phyloP scores from a whole-genome alignment of 2,113 vertebrate species.

The Pongo pygmaeus region DNA sequence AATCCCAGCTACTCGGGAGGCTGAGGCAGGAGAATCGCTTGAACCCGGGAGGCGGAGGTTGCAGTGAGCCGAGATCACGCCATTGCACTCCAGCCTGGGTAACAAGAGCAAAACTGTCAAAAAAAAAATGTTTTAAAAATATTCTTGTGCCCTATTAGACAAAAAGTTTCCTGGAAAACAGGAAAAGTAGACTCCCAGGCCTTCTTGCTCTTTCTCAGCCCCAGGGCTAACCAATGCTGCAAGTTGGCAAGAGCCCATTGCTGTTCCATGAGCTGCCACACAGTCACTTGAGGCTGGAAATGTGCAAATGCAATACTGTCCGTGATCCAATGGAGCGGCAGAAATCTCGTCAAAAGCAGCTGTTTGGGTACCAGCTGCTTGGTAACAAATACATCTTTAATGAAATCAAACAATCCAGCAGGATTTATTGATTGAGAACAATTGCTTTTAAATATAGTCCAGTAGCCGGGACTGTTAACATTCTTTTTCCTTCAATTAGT shows the following conservation, averaged over 20 bases:
- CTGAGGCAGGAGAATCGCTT: too few relatives aligned
- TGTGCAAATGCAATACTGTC: conserved; percentile 79
- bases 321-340: conserved; percentile 79
- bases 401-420: conserved; percentile 87
- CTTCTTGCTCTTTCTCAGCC: neutral
- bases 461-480: conserved; percentile 83
- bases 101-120: too few relatives aligned
- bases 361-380: conserved; percentile 87
- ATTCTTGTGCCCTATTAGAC: neutral
- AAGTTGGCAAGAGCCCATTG: fast-evolving
- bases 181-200: fast-evolving
- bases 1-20: too few relatives aligned
- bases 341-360: conserved; percentile 88
- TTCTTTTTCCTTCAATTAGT: conserved; percentile 85
- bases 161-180: neutral
- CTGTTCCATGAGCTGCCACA: fast-evolving
- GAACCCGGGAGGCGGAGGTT: too few relatives aligned
- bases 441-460: conserved; percentile 88
- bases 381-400: conserved; percentile 86
- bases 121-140: too few relatives aligned
- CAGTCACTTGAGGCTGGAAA: conserved; percentile 72
- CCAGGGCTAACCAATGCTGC: fast-evolving
- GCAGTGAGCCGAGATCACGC: too few relatives aligned
- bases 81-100: too few relatives aligned
- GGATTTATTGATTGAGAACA: conserved; percentile 88